phyloP scores from a whole-genome alignment of 2,113 vertebrate species.

The Eleginops maclovinus region DNA sequence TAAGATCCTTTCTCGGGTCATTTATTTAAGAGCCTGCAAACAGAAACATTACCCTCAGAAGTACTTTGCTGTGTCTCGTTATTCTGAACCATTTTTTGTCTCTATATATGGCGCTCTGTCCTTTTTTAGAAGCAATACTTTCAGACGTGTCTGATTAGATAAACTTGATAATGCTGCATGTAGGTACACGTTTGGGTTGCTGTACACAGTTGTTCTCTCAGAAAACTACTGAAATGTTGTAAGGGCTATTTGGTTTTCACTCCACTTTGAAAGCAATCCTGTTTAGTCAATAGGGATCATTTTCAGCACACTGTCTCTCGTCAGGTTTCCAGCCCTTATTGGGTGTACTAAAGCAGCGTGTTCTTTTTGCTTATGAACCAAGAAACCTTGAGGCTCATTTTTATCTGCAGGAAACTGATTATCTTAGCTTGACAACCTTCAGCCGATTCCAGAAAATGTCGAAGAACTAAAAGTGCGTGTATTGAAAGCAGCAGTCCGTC shows the following conservation, averaged over 20 bases:
- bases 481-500: neutral
- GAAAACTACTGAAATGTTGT: neutral
- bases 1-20: neutral
- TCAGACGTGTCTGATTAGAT: neutral
- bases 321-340: neutral
- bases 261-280: neutral
- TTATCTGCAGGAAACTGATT: neutral
- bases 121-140: neutral
- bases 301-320: neutral
- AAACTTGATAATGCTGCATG: neutral
- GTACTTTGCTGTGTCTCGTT: neutral
- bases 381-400: neutral
- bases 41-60: neutral
- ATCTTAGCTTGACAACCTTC: neutral
- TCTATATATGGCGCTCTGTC: neutral
- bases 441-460: neutral
- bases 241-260: neutral
- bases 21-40: constrained; percentile 12
- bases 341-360: neutral
- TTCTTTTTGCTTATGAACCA: neutral
- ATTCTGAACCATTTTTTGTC: neutral
- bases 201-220: neutral
- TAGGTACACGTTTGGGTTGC: constrained; percentile 6
- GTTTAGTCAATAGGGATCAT: neutral
- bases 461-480: neutral